These are phyloP conservation scores for Hucho hucho DNA, from an alignment of 2,113 vertebrate species.

Conservation along the genomic window DNA sequence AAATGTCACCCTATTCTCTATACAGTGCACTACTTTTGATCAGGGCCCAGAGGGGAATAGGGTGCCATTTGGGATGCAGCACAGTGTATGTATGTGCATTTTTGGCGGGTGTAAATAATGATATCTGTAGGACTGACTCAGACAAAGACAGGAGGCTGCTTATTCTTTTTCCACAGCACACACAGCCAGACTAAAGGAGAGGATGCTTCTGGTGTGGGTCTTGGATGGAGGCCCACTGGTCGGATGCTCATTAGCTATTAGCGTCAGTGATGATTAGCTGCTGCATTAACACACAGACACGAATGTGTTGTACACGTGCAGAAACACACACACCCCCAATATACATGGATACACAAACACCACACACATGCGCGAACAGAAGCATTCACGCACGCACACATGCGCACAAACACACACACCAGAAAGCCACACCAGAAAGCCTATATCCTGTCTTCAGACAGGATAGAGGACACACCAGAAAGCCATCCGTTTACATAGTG, in stretches of 20 bases:
- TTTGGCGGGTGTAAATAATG: not conserved
- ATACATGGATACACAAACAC: not conserved
- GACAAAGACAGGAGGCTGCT: not conserved
- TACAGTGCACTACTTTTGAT: too few species aligned
- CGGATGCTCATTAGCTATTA: not conserved
- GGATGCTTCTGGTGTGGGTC: not conserved
- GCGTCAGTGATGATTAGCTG: not conserved
- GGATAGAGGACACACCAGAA: not conserved
- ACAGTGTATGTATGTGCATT: not conserved
- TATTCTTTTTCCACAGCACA: not conserved
- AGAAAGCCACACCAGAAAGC: too few species aligned
- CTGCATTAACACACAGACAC: not conserved
- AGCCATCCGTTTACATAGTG: not conserved
- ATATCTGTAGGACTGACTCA: not conserved
- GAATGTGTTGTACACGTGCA: not conserved
- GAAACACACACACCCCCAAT: conserved; percentile 8
- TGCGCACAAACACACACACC: conserved; percentile 6
- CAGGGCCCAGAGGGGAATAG: too few species aligned
- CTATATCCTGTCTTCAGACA: not conserved
- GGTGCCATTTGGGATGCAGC: too few species aligned
- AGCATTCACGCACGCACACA: not conserved
- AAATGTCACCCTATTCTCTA: too few species aligned
- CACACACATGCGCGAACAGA: not conserved
- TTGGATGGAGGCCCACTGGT: not conserved
- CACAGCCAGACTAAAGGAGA: not conserved